Conservation (phyloP, 37 sponge, comb jelly and placozoan genomes). For the Agelas oroides region DNA sequence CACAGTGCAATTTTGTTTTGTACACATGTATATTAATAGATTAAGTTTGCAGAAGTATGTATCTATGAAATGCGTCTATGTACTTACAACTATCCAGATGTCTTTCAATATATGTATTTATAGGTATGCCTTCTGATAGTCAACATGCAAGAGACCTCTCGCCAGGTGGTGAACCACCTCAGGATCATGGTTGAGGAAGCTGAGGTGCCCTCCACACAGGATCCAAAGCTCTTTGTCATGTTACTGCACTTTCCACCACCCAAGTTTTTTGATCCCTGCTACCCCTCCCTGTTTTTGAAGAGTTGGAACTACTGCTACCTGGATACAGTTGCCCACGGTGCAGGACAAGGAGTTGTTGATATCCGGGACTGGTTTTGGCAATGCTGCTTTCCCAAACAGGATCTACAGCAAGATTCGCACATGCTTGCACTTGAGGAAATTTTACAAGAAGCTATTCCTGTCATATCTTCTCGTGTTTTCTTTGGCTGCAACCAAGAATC, state of each 20-base stretch:
- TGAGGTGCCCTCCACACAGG: constrained; percentile 23
- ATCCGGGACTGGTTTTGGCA: constrained; percentile 65
- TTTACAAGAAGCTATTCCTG: constrained; percentile 45
- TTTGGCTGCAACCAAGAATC: constrained; percentile 34
- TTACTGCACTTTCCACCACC: constrained; percentile 89
- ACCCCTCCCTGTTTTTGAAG: constrained; percentile 87
- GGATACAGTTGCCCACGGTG: constrained; percentile 71
- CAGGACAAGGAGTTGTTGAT: constrained; percentile 43
- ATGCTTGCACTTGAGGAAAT: constrained; percentile 17
- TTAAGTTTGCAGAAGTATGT: too few species aligned
- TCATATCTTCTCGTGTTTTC: constrained; percentile 41
- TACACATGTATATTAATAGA: too few species aligned
- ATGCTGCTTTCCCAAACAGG: constrained; percentile 43
- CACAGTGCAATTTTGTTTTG: too few species aligned
- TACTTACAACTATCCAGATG: too few species aligned
- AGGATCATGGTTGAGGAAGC: constrained; percentile 86
- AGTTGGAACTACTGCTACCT: constrained; percentile 90
- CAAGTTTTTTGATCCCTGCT: constrained; percentile 74
- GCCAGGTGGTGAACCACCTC: constrained; percentile 77
- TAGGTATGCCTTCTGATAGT: constrained; percentile 40
- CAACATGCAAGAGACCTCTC: constrained; percentile 68
- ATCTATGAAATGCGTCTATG: too few species aligned
- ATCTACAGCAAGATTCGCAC: constrained; percentile 1
- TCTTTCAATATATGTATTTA: too few species aligned
- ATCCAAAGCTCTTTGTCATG: constrained; percentile 69